A percentile compares a stretch with the other conserved stretches of the same genome.
phyloP scores from a whole-genome alignment of 2,113 vertebrate species.

The Anhinga anhinga region DNA sequence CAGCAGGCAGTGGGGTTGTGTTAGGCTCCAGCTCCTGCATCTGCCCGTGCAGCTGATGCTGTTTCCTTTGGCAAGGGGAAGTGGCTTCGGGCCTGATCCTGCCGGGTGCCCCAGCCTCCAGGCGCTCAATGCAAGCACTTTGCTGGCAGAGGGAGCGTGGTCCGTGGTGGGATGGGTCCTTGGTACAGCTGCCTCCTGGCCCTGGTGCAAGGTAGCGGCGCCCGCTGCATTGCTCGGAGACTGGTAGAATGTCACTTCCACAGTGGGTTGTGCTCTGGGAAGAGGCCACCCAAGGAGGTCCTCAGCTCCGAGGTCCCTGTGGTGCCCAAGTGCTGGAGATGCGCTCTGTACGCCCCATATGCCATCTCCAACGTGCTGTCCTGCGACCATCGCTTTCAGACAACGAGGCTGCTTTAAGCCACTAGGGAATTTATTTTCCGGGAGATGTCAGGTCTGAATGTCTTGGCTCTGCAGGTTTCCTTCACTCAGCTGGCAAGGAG shows the following conservation, averaged over 20 bases:
- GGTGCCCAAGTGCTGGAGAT: not conserved
- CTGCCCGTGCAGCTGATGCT: not conserved
- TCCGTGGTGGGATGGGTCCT: not conserved
- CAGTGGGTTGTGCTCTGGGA: rapidly evolving
- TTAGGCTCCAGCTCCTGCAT: not conserved
- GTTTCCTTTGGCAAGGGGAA: not conserved
- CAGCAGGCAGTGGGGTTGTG: not conserved
- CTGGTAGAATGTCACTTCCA: rapidly evolving
- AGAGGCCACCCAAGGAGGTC: not conserved
- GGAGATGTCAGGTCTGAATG: not conserved
- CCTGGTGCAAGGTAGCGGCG: rapidly evolving
- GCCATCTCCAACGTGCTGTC: not conserved
- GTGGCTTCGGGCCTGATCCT: not conserved
- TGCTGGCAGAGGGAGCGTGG: not conserved
- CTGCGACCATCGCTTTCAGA: rapidly evolving
- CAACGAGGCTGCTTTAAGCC: not conserved
- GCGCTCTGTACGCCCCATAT: not conserved
- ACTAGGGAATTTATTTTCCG: not conserved
- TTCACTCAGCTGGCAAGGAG: not conserved
- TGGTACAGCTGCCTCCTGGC: not conserved
- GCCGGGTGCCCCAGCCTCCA: not conserved
- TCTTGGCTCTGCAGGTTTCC: not conserved
- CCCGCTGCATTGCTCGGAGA: rapidly evolving
- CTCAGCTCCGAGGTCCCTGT: not conserved
- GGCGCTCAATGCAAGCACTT: rapidly evolving